Conservation (phyloP, 1,140 invertebrate genomes). For the Uloborus diversus region DNA sequence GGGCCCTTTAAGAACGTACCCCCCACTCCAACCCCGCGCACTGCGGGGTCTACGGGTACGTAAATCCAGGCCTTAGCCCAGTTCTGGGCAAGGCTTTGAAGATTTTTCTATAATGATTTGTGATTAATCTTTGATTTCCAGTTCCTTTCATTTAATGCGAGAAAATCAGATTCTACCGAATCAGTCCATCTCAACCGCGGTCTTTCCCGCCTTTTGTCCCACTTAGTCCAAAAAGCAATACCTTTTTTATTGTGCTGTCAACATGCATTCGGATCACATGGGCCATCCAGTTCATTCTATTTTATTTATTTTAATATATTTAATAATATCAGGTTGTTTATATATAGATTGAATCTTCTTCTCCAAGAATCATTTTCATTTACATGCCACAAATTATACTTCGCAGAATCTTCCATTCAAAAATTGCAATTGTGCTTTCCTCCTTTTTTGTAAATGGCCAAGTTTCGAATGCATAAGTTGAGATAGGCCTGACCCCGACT, state of each 20-base stretch:
- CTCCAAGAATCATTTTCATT: neutral
- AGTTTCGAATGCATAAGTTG: no score
- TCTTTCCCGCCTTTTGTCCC: neutral
- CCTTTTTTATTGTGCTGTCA: neutral
- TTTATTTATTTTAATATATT: neutral
- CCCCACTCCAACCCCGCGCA: no score
- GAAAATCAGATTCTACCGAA: neutral
- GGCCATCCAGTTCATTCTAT: constrained; percentile 2
- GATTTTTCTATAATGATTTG: neutral
- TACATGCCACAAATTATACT: no score
- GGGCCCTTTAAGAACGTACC: no score
- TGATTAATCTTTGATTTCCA: neutral
- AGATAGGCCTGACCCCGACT: no score
- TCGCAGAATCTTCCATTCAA: no score
- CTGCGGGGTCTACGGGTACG: no score
- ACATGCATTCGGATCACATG: neutral
- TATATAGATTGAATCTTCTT: neutral
- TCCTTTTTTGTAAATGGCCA: no score
- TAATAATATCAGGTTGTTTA: neutral
- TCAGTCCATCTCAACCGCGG: neutral
- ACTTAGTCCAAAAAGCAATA: neutral
- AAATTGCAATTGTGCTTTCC: no score
- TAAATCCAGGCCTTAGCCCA: no score
- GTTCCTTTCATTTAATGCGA: neutral
- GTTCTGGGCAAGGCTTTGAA: no score